Percentiles rank a stretch among this genome's conserved stretches.
phyloP scores from a whole-genome alignment of 2,797 vertebrate species.

The Odontamblyopus rebecca region DNA sequence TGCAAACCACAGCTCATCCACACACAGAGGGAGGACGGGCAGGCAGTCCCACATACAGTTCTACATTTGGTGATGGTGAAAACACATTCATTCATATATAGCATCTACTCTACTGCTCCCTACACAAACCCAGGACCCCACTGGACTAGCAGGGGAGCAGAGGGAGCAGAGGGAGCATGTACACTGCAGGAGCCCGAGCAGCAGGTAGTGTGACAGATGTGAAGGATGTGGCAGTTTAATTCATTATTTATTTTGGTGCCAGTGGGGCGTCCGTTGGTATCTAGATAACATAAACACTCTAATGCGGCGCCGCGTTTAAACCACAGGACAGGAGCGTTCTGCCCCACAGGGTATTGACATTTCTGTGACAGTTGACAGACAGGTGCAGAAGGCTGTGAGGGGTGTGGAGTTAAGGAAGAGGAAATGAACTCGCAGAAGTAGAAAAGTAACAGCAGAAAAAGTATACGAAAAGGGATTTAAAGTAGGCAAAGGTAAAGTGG shows the following conservation, averaged over 20 bases:
- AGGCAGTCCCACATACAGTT: constrained; percentile 33
- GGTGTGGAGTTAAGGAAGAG: constrained; percentile 32
- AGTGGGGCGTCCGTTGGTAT: constrained; percentile 45
- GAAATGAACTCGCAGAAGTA: constrained; percentile 22
- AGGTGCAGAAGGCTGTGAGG: constrained; percentile 43
- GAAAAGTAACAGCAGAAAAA: neutral
- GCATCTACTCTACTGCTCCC: neutral
- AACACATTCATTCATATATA: constrained; percentile 36
- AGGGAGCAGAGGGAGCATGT: constrained; percentile 29
- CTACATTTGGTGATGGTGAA: constrained; percentile 33
- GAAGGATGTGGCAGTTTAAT: constrained; percentile 39
- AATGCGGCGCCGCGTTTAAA: neutral
- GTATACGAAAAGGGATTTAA: neutral
- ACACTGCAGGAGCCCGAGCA: constrained; percentile 29
- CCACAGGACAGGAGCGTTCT: constrained; percentile 6
- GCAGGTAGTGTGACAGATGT: constrained; percentile 64
- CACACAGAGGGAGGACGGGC: constrained; percentile 17
- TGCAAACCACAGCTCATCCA: constrained; percentile 19
- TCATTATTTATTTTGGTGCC: constrained; percentile 52
- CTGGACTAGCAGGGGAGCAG: constrained; percentile 44
- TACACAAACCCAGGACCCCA: constrained; percentile 34
- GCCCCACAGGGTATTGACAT: constrained; percentile 41
- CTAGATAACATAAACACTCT: constrained; percentile 19
- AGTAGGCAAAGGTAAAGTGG: neutral
- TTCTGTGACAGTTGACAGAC: constrained; percentile 56